Evolutionary conservation across 92 coral and sea anemone genomes (phyloP).

Genomic region (Palythoa heliodiscus): DNA sequence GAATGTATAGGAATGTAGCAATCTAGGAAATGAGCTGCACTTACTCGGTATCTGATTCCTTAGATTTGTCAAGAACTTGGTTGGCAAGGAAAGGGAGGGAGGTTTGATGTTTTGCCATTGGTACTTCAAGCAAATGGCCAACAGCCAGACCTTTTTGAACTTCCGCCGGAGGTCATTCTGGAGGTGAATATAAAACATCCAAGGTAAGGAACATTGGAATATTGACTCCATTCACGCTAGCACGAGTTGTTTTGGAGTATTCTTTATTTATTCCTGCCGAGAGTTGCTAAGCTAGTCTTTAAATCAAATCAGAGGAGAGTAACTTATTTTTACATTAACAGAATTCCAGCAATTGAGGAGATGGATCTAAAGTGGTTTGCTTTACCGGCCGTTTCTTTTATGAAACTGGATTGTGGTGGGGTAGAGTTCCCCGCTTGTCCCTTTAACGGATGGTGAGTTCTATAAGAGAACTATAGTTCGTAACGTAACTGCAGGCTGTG

Average conservation of each 20-base stretch:
- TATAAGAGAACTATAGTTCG: background rate
- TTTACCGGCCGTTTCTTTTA: slow-evolving; percentile 69
- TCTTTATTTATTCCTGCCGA: no score
- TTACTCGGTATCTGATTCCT: no score
- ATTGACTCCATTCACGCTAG: no score
- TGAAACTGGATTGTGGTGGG: slow-evolving; percentile 75
- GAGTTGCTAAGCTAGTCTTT: no score
- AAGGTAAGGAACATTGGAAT: slow-evolving; percentile 51
- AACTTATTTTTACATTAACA: background rate
- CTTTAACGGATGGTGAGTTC: slow-evolving; percentile 74
- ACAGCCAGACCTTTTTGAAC: slow-evolving; percentile 86
- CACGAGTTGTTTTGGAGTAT: no score
- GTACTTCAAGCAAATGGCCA: slow-evolving; percentile 94
- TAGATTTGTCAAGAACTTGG: slow-evolving; percentile 83
- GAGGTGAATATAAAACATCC: slow-evolving; percentile 90
- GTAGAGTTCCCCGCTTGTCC: slow-evolving; percentile 74
- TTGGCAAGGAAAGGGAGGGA: slow-evolving; percentile 84
- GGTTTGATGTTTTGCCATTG: slow-evolving; percentile 85
- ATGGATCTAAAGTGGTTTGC: slow-evolving; percentile 77
- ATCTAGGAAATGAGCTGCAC: background rate
- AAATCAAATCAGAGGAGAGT: no score
- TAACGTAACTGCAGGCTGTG: background rate
- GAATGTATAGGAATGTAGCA: no score
- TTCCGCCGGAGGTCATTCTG: slow-evolving; percentile 80
- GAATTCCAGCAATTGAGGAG: slow-evolving; percentile 65